Evolutionary conservation across 2,797 vertebrate genomes (phyloP), one percentile per base, ranked within the genome.

Genomic region (Thunnus albacares): DNA sequence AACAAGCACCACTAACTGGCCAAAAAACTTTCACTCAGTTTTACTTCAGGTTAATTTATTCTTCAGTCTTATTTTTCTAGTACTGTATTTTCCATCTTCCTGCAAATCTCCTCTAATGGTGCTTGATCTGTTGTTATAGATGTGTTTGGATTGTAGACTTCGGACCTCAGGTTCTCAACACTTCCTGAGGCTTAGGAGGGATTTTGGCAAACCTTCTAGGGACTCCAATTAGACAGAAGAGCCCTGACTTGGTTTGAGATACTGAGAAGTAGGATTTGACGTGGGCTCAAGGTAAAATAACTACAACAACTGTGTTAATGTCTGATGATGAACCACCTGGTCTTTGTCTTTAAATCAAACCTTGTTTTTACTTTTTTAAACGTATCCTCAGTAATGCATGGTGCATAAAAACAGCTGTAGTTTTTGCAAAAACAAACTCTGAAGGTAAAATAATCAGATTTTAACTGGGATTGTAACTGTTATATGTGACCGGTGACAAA

Each of bases 111-210:
- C 59, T 80, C 41, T 75, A 84, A 86, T 81, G 65, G 60, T 80
- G 72, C 75, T 82, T 80, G 70, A 86, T 79, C 78, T 84, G 68
- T 80, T 80, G 61, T 79, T 57, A 64, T 45, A 72, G 64, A 85
- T 69, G 80, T 77, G 41, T 89, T 86, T 79, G 68, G 76, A 87
- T 84, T 74, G 71, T 62, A 56, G 71, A 80, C 80, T 63, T 51
- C 68, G 63, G 67, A 69, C 58, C 63, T 77, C 73, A 71, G 73
- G 66, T 79, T 82, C 57, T 82, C 66, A 84, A 87, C 71, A 83
- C 85, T 87, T 91, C 86, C 81, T 84, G 86, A 55, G 63, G 74
- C 76, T 88, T 84, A 86, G 55, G n/a, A 69, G 76, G 71, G 81
- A 87, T 85, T 87, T 88, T 64, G 79, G 84, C 80, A 67, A 79